These are phyloP conservation scores for Gonioctena quinquepunctata DNA, from an alignment of 1,140 invertebrate species.

Conservation along the genomic window DNA sequence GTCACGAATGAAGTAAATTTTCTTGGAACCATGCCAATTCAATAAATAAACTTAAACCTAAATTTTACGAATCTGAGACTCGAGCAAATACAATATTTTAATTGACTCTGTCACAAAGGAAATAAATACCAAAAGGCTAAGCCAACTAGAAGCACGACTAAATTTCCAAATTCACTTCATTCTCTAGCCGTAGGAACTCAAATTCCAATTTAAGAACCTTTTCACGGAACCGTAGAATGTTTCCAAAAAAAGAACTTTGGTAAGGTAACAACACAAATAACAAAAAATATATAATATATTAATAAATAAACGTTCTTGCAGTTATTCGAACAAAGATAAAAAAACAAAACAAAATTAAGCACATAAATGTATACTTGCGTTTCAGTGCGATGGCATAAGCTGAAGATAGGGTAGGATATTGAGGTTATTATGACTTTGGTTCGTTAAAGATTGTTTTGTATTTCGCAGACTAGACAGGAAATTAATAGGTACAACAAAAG, in stretches of 20 bases:
- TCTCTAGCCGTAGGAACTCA: too few species aligned
- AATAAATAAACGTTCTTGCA: conserved; percentile 22
- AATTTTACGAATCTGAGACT: conserved; percentile 21
- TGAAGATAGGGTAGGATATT: conserved; percentile 23
- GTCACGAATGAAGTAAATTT: not conserved
- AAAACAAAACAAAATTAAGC: conserved; percentile 12
- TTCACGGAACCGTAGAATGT: conserved; percentile 11
- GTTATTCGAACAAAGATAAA: conserved; percentile 10
- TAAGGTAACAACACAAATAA: conserved; percentile 37
- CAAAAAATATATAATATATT: conserved; percentile 32
- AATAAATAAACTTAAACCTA: conserved; percentile 25
- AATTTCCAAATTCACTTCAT: not conserved
- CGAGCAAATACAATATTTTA: conserved; percentile 2
- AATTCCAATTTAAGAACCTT: too few species aligned
- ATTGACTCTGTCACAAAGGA: conserved; percentile 15
- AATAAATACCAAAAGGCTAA: conserved; percentile 7
- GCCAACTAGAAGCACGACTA: not conserved
- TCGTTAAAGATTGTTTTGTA: not conserved
- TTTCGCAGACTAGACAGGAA: conserved; percentile 17
- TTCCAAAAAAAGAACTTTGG: conserved; percentile 6
- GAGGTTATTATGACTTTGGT: conserved; percentile 15
- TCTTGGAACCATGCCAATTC: too few species aligned
- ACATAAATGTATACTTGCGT: conserved; percentile 38
- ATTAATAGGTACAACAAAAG: not conserved
- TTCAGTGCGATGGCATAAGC: conserved; percentile 38